phyloP scores from a whole-genome alignment of 2,888 invertebrate species.

The Limnephilus marmoratus region DNA sequence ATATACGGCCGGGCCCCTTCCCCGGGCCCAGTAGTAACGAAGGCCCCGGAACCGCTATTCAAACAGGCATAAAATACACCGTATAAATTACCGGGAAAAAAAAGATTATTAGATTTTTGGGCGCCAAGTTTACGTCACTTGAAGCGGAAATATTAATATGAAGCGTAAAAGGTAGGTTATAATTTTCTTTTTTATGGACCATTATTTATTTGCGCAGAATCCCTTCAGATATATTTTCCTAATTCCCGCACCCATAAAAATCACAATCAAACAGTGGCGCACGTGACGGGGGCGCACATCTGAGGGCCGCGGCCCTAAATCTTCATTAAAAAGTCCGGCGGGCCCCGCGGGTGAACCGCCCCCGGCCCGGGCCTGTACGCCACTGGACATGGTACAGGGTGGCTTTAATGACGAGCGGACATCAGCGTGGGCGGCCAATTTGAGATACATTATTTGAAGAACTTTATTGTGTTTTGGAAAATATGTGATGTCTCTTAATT shows the following conservation, averaged over 20 bases:
- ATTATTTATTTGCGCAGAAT: conserved; percentile 66
- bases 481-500: neutral
- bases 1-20: conserved; percentile 62
- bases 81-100: conserved; percentile 65
- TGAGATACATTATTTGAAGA: neutral
- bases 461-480: neutral
- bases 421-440: neutral
- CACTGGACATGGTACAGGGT: conserved; percentile 27
- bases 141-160: conserved; percentile 62
- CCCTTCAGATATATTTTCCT: conserved; percentile 66
- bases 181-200: conserved; percentile 66
- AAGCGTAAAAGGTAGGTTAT: conserved; percentile 66
- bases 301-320: conserved; percentile 65
- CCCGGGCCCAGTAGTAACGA: conserved; percentile 48
- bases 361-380: conserved; percentile 32
- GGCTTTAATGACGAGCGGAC: conserved; percentile 50
- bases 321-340: conserved; percentile 66
- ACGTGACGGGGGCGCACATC: conserved; percentile 64
- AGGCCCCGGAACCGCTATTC: conserved; percentile 60
- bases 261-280: conserved; percentile 65
- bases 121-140: conserved; percentile 64
- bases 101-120: conserved; percentile 65
- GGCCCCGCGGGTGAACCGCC: conserved; percentile 32
- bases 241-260: conserved; percentile 66
- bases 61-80: conserved; percentile 63